phyloP scores from a whole-genome alignment of 2,888 invertebrate species.

The Saturnia pavonia region DNA sequence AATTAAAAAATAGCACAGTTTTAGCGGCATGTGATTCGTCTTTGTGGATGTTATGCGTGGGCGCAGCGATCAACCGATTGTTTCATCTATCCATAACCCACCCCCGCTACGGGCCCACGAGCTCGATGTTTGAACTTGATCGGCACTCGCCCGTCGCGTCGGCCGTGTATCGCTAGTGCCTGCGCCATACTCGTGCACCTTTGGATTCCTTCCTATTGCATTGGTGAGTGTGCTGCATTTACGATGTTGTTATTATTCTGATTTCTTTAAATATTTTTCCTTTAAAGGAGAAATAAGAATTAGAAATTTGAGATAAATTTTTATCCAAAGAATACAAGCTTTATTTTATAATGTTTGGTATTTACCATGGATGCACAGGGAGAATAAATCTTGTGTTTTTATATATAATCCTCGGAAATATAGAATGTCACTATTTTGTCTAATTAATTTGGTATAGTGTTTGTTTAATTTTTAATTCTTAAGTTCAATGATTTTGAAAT shows the following conservation, averaged over 20 bases:
- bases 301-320: background rate
- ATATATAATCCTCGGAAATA: background rate
- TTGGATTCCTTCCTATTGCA: background rate
- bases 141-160: conserved; percentile 20
- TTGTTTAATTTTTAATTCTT: background rate
- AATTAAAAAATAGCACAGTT: background rate
- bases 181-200: background rate
- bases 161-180: conserved; percentile 7
- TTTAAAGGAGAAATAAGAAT: background rate
- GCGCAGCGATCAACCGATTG: conserved; percentile 40
- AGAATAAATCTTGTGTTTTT: background rate
- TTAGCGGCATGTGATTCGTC: conserved; percentile 8
- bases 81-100: conserved; percentile 35
- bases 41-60: conserved; percentile 33
- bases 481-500: background rate
- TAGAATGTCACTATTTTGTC: background rate
- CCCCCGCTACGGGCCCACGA: conserved; percentile 39
- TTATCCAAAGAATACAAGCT: background rate
- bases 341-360: background rate
- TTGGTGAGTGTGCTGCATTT: background rate
- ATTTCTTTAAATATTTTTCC: background rate
- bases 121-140: conserved; percentile 26
- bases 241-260: background rate
- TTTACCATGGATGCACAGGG: background rate
- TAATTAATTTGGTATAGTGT: background rate